A percentile compares a stretch with the other conserved stretches of the same genome.
Conservation (phyloP, 2,888 invertebrate species). For the Catocala fraxini region DNA sequence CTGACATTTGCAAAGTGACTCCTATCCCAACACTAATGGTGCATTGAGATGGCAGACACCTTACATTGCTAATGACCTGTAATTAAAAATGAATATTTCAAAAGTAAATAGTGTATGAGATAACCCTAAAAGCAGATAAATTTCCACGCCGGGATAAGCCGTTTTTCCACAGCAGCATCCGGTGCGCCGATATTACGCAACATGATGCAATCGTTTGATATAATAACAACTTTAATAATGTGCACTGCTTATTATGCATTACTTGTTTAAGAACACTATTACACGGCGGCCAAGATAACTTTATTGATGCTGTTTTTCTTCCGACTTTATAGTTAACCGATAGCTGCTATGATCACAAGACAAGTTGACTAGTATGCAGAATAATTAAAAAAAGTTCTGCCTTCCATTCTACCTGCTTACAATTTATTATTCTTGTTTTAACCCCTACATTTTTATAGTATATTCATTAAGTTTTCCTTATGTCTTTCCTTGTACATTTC, state of each 20-base stretch:
- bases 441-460: not conserved
- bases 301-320: not conserved
- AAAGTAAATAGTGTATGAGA: not conserved
- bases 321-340: not conserved
- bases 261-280: slow-evolving; percentile 4
- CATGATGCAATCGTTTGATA: slow-evolving; percentile 62
- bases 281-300: slow-evolving; percentile 3
- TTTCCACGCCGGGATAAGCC: slow-evolving; percentile 69
- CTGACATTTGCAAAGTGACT: too few species aligned
- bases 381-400: not conserved
- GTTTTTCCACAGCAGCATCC: slow-evolving; percentile 71
- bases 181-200: slow-evolving; percentile 58
- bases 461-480: not conserved
- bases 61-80: too few species aligned
- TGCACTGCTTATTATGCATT: slow-evolving; percentile 1
- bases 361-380: slow-evolving; percentile 17
- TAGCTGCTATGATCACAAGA: not conserved
- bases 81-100: not conserved
- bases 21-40: too few species aligned
- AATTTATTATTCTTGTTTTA: not conserved
- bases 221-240: slow-evolving; percentile 9
- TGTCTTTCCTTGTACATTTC: not conserved
- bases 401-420: not conserved
- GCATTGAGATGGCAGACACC: too few species aligned
- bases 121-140: slow-evolving; percentile 52